Evolutionary conservation across 2,797 vertebrate genomes (phyloP), one percentile per base, ranked within the genome.

Genomic region (Platalea minor): DNA sequence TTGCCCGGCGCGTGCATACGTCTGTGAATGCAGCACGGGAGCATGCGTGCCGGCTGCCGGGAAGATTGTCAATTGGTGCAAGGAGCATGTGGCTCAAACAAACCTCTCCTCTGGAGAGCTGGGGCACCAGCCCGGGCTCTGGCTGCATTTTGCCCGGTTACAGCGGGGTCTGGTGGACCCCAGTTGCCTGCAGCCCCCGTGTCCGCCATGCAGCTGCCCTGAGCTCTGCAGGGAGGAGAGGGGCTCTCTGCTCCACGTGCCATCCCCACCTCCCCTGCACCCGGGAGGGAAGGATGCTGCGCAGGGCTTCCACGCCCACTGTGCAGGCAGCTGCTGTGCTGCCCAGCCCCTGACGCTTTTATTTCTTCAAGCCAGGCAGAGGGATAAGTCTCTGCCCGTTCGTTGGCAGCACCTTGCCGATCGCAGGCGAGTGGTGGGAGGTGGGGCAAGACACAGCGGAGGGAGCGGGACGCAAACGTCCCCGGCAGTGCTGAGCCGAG

Each of bases 181-280:
- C 50, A 1, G 13, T 25, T 53, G 59, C 89, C 74, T 20, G 0
- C 79, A 87, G 92, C 20, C 29, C 51, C 48, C 1, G 0, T 37
- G 56, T 29, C 64, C 4, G 0, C 59, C 5, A 0, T 0, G 0
- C 67, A 70, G 84, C 75, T 2, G 0, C 43, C 50, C 69, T 16
- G 4, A 33, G 39, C 68, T 77, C 83, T 39, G 79, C 48, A 13
- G 48, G 74, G 85, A 74, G 57, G 77, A 74, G 3, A 35, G 50
- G 82, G 61, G n/a, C 31, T 69, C 57, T 19, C 61, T 75, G 74
- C 70, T 50, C 78, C 2, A 0, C 3, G 3, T 73, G 80, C 76
- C 1, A 0, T 46, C 31, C 39, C 50, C 29, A 8, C 39, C 74
- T 59, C 28, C 53, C 50, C 61, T 53, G 54, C 13, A 14, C 25